Conservation (phyloP, 2,113 vertebrate genomes). For the Zeus faber region DNA sequence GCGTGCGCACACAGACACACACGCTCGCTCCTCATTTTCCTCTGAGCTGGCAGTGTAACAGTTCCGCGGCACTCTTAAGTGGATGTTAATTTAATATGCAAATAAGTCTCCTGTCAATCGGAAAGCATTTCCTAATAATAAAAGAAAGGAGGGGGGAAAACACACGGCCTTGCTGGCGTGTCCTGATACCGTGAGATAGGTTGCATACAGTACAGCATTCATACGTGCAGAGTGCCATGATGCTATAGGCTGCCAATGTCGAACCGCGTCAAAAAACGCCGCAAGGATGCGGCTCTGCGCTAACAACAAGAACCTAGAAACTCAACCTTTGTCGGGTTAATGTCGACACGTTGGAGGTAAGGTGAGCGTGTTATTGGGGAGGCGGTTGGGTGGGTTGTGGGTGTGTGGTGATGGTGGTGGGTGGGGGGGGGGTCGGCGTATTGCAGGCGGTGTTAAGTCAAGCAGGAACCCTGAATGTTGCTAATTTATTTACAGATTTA, state of each 20-base stretch:
- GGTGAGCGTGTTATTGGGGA: conserved; percentile 65
- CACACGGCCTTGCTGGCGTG: too few relatives aligned
- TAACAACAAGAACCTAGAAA: conserved; percentile 49
- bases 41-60: conserved; percentile 46
- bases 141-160: background rate
- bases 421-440: conserved; percentile 40
- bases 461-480: conserved; percentile 79
- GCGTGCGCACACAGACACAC: conserved; percentile 14
- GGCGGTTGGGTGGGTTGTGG: conserved; percentile 22
- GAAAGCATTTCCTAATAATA: conserved; percentile 57
- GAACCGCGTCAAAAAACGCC: conserved; percentile 4
- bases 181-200: too few relatives aligned
- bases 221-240: too few relatives aligned
- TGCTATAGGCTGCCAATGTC: too few relatives aligned
- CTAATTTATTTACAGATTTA: conserved; percentile 86
- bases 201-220: background rate
- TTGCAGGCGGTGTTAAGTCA: conserved; percentile 73
- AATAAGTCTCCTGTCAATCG: conserved; percentile 71
- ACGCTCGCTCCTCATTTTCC: conserved; percentile 38
- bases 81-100: conserved; percentile 78
- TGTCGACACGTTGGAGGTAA: conserved; percentile 58
- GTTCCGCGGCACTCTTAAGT: conserved; percentile 60
- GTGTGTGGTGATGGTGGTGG: background rate
- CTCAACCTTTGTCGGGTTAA: conserved; percentile 53
- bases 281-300: conserved; percentile 11